Percentiles rank a stretch among this genome's conserved stretches.
Evolutionary conservation across 30 jellyfish, hydroid and myxozoan genomes (phyloP).

Genomic region (Aurelia sp.): DNA sequence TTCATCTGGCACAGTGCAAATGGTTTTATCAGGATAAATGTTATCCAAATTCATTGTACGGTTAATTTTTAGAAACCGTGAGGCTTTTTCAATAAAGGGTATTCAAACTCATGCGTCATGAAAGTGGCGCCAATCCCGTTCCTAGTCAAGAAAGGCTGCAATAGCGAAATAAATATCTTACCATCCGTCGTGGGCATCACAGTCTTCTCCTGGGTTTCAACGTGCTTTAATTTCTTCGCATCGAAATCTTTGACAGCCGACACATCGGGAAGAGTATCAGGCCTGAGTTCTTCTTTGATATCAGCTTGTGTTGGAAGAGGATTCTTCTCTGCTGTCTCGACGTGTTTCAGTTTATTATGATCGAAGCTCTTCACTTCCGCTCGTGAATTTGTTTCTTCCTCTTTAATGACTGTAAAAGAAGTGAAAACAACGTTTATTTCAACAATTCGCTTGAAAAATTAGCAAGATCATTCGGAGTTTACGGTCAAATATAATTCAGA

Average conservation of each 20-base stretch:
- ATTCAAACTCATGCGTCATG: too few species aligned
- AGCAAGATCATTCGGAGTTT: too few species aligned
- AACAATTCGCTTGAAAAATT: too few species aligned
- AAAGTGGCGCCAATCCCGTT: too few species aligned
- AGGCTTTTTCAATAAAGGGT: too few species aligned
- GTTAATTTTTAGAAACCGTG: too few species aligned
- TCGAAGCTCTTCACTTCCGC: slow-evolving; percentile 93
- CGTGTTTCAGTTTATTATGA: slow-evolving; percentile 76
- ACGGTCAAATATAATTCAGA: too few species aligned
- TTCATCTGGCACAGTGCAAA: too few species aligned
- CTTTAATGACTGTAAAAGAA: slow-evolving; percentile 70
- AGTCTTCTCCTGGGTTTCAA: slow-evolving; percentile 78
- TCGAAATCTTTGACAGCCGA: slow-evolving; percentile 76
- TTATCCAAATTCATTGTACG: too few species aligned
- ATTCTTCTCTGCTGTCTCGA: slow-evolving; percentile 87
- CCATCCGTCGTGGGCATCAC: slow-evolving; percentile 86
- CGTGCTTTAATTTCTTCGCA: slow-evolving; percentile 68
- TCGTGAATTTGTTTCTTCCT: slow-evolving; percentile 81
- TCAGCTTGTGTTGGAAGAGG: slow-evolving; percentile 84
- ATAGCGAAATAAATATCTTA: background rate
- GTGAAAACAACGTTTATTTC: too few species aligned
- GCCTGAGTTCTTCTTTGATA: slow-evolving; percentile 85
- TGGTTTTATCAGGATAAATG: too few species aligned
- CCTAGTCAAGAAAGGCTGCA: too few species aligned
- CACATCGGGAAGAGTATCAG: slow-evolving; percentile 82